Evolutionary conservation across 2,797 vertebrate species (phyloP).

Genomic region (Chanos chanos): DNA sequence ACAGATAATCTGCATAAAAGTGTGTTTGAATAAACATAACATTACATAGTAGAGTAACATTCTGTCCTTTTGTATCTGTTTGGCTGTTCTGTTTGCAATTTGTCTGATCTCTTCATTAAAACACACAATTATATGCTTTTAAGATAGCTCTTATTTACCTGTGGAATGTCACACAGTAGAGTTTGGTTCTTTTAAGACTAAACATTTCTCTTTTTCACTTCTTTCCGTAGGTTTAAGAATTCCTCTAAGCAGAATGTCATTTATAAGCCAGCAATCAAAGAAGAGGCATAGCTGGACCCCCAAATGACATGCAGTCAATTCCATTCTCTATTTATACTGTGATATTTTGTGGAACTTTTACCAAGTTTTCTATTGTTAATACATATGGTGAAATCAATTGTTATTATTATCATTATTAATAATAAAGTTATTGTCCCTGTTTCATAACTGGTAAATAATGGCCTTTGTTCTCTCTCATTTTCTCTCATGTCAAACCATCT

Average conservation of each 20-base stretch:
- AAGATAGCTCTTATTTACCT: not conserved
- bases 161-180: not conserved
- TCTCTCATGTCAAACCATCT: too few relatives aligned
- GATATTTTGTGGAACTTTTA: not conserved
- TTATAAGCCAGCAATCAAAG: constrained; percentile 52
- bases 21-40: not conserved
- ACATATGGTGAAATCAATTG: too few relatives aligned
- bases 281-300: constrained; percentile 34
- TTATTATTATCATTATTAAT: too few relatives aligned
- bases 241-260: constrained; percentile 51
- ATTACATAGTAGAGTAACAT: not conserved
- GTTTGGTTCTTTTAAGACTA: too few relatives aligned
- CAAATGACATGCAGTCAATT: not conserved
- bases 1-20: not conserved
- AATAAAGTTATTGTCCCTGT: too few relatives aligned
- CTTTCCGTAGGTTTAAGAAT: constrained; percentile 43
- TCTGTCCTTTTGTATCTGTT: not conserved
- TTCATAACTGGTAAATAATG: too few relatives aligned
- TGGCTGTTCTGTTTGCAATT: not conserved
- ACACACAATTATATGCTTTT: not conserved
- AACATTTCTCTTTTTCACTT: not conserved
- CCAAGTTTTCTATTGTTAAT: too few relatives aligned
- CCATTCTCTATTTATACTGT: not conserved
- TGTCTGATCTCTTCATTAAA: not conserved
- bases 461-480: too few relatives aligned